A percentile compares a stretch with the other conserved stretches of the same genome.
phyloP scores from a whole-genome alignment of 2,113 vertebrate genomes.

The Ranitomeya variabilis region DNA sequence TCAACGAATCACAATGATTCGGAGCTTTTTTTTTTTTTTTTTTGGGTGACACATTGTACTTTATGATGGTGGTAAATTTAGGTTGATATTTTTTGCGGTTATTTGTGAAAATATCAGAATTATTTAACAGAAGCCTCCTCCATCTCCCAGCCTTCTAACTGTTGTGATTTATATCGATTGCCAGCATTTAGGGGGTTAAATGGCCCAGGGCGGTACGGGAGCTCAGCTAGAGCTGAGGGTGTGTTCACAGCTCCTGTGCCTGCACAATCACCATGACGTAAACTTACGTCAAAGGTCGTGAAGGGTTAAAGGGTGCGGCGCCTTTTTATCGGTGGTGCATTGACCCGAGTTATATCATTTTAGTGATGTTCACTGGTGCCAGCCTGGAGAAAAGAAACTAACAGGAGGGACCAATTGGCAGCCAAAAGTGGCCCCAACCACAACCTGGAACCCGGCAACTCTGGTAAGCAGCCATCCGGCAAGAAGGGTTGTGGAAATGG shows the following conservation, averaged over 20 bases:
- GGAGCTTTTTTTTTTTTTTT: no score
- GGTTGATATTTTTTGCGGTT: no score
- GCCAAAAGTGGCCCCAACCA: constrained; percentile 90
- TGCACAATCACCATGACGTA: no score
- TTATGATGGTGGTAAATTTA: no score
- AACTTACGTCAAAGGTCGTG: not conserved
- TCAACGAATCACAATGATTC: no score
- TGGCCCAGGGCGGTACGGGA: no score
- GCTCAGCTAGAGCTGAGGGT: not conserved
- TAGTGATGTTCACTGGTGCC: constrained; percentile 96
- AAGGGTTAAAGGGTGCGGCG: not conserved
- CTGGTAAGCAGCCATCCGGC: constrained; percentile 77
- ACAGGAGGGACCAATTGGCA: constrained; percentile 96
- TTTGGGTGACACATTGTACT: no score
- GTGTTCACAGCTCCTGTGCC: not conserved
- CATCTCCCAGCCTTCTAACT: no score
- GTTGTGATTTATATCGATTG: no score
- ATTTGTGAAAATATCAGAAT: no score
- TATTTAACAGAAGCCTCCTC: no score
- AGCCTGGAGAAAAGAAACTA: constrained; percentile 92
- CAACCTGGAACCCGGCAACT: constrained; percentile 92
- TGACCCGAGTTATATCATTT: constrained; percentile 37
- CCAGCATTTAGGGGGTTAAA: no score
- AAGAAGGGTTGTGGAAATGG: not conserved
- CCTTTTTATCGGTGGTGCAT: not conserved